phyloP scores from a whole-genome alignment of 2,888 invertebrate species.

The Chloroclystis v-ata region DNA sequence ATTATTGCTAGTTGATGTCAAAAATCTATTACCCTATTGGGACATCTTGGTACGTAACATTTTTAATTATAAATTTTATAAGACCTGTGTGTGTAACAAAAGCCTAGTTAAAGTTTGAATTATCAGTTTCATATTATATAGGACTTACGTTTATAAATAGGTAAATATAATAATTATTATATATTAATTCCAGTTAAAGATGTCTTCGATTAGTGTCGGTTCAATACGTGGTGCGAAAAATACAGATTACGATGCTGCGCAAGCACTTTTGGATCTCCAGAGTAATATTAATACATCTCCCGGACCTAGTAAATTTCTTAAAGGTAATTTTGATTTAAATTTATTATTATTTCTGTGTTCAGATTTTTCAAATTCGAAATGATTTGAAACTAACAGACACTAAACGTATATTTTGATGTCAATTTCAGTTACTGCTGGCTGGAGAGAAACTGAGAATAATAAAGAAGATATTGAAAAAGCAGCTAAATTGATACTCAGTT shows the following conservation, averaged over 20 bases:
- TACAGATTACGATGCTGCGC: conserved; percentile 38
- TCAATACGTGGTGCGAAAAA: conserved; percentile 17
- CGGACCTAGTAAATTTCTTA: conserved; percentile 24
- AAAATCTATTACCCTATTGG: not conserved
- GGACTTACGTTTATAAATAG: no score
- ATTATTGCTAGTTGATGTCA: not conserved
- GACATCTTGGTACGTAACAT: no score
- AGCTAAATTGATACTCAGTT: conserved; percentile 36
- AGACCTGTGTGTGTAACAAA: no score
- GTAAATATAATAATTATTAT: no score
- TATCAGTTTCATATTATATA: no score
- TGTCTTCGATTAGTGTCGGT: conserved; percentile 27
- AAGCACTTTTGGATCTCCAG: conserved; percentile 38
- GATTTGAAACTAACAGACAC: not conserved
- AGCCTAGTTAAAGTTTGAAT: no score
- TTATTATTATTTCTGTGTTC: no score
- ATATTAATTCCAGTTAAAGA: no score
- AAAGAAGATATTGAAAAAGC: conserved; percentile 33
- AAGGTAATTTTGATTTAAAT: no score
- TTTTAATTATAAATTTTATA: not conserved
- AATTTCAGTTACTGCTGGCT: conserved; percentile 14
- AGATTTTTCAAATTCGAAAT: no score
- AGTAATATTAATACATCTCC: conserved; percentile 22
- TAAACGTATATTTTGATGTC: not conserved
- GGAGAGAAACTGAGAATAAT: conserved; percentile 15